Conservation (phyloP, 2,888 invertebrate species). For the Nyleta sp. region DNA sequence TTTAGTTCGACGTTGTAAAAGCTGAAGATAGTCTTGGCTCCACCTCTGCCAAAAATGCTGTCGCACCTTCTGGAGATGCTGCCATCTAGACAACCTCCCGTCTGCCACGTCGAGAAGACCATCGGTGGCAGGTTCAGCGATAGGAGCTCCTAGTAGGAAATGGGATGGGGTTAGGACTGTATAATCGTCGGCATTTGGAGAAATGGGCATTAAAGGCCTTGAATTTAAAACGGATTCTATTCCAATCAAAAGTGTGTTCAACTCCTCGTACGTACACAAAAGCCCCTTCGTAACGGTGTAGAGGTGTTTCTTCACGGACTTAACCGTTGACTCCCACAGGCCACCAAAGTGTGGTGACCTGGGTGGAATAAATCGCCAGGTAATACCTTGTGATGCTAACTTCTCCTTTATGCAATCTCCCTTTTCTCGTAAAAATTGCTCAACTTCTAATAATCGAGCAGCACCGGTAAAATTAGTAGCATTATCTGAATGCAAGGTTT, state of each 20-base stretch:
- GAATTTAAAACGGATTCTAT: constrained; percentile 65
- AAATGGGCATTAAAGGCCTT: constrained; percentile 43
- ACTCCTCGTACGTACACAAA: constrained; percentile 65
- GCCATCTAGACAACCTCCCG: background rate
- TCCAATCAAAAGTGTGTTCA: constrained; percentile 60
- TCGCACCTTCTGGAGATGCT: constrained; percentile 1
- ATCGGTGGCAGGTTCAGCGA: background rate
- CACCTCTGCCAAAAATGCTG: constrained; percentile 19
- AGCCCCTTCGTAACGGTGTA: constrained; percentile 29
- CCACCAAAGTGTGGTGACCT: constrained; percentile 4
- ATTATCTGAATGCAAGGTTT: constrained; percentile 53
- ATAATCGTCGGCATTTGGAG: constrained; percentile 57
- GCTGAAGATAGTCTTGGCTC: constrained; percentile 2
- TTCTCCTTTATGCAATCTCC: background rate
- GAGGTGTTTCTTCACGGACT: constrained; percentile 67
- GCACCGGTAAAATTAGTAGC: constrained; percentile 4
- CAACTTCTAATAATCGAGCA: background rate
- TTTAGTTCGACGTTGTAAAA: too few species aligned
- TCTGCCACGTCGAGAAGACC: background rate
- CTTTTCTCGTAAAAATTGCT: background rate
- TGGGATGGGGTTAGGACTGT: constrained; percentile 70
- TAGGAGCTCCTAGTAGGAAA: constrained; percentile 61
- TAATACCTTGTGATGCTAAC: background rate
- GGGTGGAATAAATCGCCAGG: constrained; percentile 17
- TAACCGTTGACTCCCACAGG: constrained; percentile 69